Conservation (phyloP, 2,888 invertebrate species). For the Tetranychus piercei region DNA sequence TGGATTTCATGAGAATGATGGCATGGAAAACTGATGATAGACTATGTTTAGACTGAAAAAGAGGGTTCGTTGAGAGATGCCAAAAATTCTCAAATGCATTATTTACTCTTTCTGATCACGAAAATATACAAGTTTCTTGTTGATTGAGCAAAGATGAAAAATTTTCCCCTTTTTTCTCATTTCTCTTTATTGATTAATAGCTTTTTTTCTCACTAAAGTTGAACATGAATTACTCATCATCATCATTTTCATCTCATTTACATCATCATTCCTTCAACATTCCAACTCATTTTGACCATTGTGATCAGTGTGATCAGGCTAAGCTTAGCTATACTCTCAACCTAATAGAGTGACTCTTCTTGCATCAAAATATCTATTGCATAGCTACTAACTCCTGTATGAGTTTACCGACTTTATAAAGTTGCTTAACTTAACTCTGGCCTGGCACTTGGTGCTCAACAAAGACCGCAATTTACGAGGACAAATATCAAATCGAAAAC, state of each 20-base stretch:
- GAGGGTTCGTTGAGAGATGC: neutral
- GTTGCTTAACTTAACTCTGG: no score
- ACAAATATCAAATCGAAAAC: no score
- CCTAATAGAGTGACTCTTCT: no score
- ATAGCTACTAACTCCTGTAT: no score
- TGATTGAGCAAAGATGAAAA: slow-evolving; percentile 1
- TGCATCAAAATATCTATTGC: no score
- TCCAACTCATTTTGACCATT: neutral
- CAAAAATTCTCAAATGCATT: neutral
- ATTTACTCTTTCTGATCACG: neutral
- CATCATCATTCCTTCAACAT: neutral
- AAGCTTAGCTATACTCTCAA: no score
- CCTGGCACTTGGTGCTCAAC: no score
- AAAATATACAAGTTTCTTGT: neutral
- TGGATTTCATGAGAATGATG: neutral
- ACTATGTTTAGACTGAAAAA: no score
- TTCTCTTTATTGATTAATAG: neutral
- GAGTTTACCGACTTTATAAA: no score
- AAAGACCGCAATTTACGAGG: no score
- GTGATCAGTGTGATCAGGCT: no score
- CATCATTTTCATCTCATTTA: neutral
- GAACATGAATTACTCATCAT: neutral
- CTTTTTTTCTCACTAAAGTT: neutral
- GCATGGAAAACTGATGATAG: neutral
- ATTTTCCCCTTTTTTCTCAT: neutral